Base-by-base conservation (phyloP, 2,797 vertebrate genomes). In the Lates japonicus region DNA sequence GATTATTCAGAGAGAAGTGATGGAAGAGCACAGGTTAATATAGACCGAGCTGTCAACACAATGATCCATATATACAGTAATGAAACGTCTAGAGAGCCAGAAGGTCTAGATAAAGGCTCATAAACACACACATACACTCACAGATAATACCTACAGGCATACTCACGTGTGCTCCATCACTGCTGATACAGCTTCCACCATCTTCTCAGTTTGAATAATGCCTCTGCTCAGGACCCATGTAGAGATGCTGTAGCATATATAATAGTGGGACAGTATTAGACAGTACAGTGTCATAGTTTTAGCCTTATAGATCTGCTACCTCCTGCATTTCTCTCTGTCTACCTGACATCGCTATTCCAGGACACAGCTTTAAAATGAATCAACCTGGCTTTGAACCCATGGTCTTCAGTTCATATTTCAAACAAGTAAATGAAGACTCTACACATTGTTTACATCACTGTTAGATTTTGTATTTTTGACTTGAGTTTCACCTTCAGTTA, bases 1-100 rank as follows among this genome's bases (percentile, higher is more conserved):
- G 80, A 78, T 77, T 76, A 79, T 76, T 81, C 58, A 6, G 46
- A 54, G 19, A 76, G 63, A 58, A 62, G 59, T n/a, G 81, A 65
- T 72, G 71, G 49, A 78, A 83, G 83, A 68, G 75, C 83, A 69
- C 80, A 39, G 70, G 70, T 87, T 71, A 83, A 55, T 73, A 78
- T 55, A 72, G 78, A 72, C 59, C 7, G 54, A n/a, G 73, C 84
- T 88, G 84, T 84, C 81, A 81, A n/a, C 39, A 75, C 77, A 72
- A 52, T 80, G 77, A 81, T 83, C 88, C 75, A 76, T 82, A 74
- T 67, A 76, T 67, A 78, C 51, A 52, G 51, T 70, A 52, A 48
- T 7, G 46, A 48, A 72, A 89, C 58, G 77, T 70, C 76, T 69
- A 65, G 37, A 78, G 55, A 76, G 74, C 74, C 66, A 49, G 25